Evolutionary conservation across 2,113 vertebrate genomes (phyloP).

Genomic region (Copsychus sechellarum): DNA sequence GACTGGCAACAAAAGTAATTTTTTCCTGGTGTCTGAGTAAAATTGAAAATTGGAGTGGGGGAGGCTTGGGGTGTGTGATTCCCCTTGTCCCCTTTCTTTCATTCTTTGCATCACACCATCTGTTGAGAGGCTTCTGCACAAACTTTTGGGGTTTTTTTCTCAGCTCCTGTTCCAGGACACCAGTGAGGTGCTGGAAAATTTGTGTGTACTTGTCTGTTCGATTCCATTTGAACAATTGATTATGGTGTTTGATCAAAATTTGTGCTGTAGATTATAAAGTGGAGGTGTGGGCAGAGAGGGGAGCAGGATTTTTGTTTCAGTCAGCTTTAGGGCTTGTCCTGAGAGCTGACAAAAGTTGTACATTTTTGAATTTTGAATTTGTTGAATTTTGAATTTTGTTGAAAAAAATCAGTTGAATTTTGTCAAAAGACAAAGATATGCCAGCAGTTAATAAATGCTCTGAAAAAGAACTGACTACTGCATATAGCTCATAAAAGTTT

Average conservation of each 20-base stretch:
- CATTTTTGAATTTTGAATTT: too few species aligned
- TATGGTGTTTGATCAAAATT: neutral
- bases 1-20: neutral
- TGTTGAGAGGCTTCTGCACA: neutral
- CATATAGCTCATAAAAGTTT: neutral
- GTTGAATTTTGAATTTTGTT: too few species aligned
- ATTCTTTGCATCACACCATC: neutral
- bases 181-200: neutral
- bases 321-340: neutral
- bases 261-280: neutral
- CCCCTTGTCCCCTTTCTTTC: rapidly evolving
- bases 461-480: constrained; percentile 4
- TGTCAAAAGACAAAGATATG: constrained; percentile 9
- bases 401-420: neutral
- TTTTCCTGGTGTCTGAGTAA: neutral
- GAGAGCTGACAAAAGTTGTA: neutral
- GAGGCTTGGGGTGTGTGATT: neutral
- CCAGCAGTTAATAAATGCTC: constrained; percentile 4
- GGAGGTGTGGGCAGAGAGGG: neutral
- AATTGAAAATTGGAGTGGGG: neutral
- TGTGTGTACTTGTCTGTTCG: neutral
- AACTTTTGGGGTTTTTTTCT: neutral
- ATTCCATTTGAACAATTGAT: neutral
- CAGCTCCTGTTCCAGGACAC: neutral
- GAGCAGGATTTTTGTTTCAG: neutral